Evolutionary conservation across 2,113 vertebrate genomes (phyloP), one percentile per base, ranked within the genome.

Genomic region (Myotis brandtii): DNA sequence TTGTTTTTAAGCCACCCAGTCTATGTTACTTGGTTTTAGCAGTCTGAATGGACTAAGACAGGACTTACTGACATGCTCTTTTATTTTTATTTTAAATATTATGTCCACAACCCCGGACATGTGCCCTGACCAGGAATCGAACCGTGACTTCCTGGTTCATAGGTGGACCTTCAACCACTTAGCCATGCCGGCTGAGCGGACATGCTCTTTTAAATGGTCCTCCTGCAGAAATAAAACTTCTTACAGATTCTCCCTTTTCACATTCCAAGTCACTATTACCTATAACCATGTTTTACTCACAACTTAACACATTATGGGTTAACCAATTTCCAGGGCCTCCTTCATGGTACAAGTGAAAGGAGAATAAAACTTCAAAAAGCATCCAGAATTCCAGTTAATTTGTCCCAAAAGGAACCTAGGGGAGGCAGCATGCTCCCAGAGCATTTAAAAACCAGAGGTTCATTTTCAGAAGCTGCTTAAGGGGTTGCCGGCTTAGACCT

Each of bases 381-480:
- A 92, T 50, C n/a, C 62, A 81, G 30, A 46, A 86, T 67, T 85
- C 86, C 20, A 97, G 52, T 27, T 84, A 37, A 87, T 91, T 52
- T 80, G 34, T 69, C n/a, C 56, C n/a, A 13, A 52, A 96, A 96
- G 48, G 84, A 89, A 91, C 4, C 13, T 10, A 40, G 6, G 12
- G 66, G 43, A 93, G 81, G 73, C 9, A 27, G 46, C 27, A 52
- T 27, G 16, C 69, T 88, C 50, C 54, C 77, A 75, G 82, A 83
- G 50, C 48, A 81, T 89, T 94, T 93, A 82, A 96, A 92, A 84
- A 62, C 21, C 93, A 76, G 48, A 48, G 9, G 25, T 72, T 94
- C 50, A 14, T 85, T 91, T 30, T 82, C 66, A 76, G 91, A 34
- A 90, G 87, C 56, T 80, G 12, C 2, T 17, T 21, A 20, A 21